Evolutionary conservation across 2,888 invertebrate genomes (phyloP).

Genomic region (Yponomeuta malinellus): DNA sequence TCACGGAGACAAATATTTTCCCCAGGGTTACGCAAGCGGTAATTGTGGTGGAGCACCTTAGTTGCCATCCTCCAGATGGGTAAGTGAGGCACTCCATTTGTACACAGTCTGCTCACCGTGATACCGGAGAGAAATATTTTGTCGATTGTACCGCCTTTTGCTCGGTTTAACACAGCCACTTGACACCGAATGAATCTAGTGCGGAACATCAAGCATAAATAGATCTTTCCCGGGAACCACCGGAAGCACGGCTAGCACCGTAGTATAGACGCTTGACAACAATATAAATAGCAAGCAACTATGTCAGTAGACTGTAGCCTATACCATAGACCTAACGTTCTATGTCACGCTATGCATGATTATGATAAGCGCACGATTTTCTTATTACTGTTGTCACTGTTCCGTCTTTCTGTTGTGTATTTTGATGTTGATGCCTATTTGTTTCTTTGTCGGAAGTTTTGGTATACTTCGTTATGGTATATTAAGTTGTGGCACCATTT

Average conservation of each 20-base stretch:
- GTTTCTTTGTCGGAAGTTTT: constrained; percentile 20
- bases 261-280: constrained; percentile 65
- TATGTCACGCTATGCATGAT: constrained; percentile 72
- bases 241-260: constrained; percentile 63
- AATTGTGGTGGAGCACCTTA: constrained; percentile 76
- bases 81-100: constrained; percentile 75
- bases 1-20: constrained; percentile 75
- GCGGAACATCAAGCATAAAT: constrained; percentile 74
- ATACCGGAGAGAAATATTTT: constrained; percentile 76
- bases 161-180: constrained; percentile 56
- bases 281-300: constrained; percentile 28
- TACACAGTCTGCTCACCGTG: constrained; percentile 73
- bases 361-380: constrained; percentile 68
- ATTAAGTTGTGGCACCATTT: constrained; percentile 24
- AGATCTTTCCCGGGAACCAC: constrained; percentile 74
- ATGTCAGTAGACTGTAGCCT: constrained; percentile 51
- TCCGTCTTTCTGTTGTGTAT: constrained; percentile 10
- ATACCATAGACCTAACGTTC: constrained; percentile 52
- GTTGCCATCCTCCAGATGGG: constrained; percentile 75
- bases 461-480: constrained; percentile 45
- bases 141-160: constrained; percentile 67
- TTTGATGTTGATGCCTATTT: constrained; percentile 5
- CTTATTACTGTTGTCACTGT: constrained; percentile 42
- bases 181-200: constrained; percentile 57
- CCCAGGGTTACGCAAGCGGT: constrained; percentile 77